Evolutionary conservation across 2,113 vertebrate genomes (phyloP).

Genomic region (Poeciliopsis retropinna): DNA sequence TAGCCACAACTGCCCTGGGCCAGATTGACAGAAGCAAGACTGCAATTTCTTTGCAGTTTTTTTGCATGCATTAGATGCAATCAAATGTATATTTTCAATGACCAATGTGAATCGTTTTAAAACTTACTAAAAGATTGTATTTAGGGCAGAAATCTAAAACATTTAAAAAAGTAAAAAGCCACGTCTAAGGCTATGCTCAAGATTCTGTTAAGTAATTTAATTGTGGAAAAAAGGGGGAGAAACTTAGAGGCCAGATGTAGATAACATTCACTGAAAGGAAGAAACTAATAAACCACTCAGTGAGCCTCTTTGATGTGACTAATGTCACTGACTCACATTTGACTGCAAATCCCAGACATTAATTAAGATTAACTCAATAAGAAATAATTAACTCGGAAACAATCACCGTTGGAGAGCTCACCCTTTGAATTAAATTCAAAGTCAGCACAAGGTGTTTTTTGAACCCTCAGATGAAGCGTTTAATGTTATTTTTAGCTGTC

Average conservation of each 20-base stretch:
- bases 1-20: no score
- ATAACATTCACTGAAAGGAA: slow-evolving; percentile 40
- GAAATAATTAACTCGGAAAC: slow-evolving; percentile 32
- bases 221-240: slow-evolving; percentile 18
- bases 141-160: not conserved
- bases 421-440: slow-evolving; percentile 60
- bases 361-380: slow-evolving; percentile 64
- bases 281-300: slow-evolving; percentile 48
- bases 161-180: no score
- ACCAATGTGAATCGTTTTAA: not conserved
- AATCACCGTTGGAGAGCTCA: slow-evolving; percentile 29
- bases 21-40: no score
- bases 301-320: slow-evolving; percentile 49
- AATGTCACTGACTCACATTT: slow-evolving; percentile 54
- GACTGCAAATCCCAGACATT: slow-evolving; percentile 62
- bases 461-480: slow-evolving; percentile 34
- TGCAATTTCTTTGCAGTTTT: no score
- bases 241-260: slow-evolving; percentile 33
- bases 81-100: not conserved
- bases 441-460: slow-evolving; percentile 33
- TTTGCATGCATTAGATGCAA: no score
- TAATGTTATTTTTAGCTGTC: slow-evolving; percentile 27
- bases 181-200: no score
- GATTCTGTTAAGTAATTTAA: slow-evolving; percentile 4
- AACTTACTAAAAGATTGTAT: not conserved